phyloP scores from a whole-genome alignment of 2,797 vertebrate species.

The Hydrophis major region DNA sequence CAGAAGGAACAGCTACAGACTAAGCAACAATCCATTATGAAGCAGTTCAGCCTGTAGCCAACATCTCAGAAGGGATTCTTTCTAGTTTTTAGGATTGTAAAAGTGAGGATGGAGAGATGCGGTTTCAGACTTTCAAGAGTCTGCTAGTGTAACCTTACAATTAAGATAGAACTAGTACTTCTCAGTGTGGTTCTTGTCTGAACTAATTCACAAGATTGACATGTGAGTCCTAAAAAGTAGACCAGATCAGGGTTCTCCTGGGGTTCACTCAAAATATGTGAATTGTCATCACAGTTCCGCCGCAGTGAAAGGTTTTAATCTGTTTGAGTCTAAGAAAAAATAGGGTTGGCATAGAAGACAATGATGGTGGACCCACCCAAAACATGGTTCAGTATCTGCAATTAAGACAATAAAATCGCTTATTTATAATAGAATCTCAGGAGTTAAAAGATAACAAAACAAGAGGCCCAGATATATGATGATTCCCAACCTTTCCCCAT shows the following conservation, averaged over 20 bases:
- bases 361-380: not conserved
- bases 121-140: not conserved
- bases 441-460: not conserved
- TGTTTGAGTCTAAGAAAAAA: not conserved
- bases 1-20: not conserved
- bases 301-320: not conserved
- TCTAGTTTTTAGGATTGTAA: not conserved
- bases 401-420: not conserved
- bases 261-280: not conserved
- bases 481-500: not conserved
- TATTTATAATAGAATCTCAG: not conserved
- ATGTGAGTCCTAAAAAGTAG: not conserved
- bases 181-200: not conserved
- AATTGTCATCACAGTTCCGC: not conserved
- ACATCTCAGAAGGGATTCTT: not conserved
- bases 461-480: not conserved
- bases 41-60: not conserved
- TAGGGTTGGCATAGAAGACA: not conserved
- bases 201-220: not conserved
- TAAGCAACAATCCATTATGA: no score
- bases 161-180: not conserved
- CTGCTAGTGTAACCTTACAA: not conserved
- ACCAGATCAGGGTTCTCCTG: not conserved
- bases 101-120: not conserved
- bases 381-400: not conserved